A percentile compares a stretch with the other conserved stretches of the same genome.
phyloP scores from a whole-genome alignment of 2,888 invertebrate genomes.

The Spialia ferax region DNA sequence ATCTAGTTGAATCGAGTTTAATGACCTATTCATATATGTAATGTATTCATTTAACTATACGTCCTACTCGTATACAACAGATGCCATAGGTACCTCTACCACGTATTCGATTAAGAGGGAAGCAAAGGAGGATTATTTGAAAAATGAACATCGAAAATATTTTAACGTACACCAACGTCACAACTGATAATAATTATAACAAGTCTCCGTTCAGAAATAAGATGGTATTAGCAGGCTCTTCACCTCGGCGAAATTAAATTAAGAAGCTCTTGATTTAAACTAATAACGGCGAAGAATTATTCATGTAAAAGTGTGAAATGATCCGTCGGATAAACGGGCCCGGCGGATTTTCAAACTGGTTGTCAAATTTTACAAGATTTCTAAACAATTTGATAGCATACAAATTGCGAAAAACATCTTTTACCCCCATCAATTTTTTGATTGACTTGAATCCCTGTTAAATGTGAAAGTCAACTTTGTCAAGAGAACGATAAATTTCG shows the following conservation, averaged over 20 bases:
- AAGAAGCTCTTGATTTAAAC: slow-evolving; percentile 24
- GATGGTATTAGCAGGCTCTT: slow-evolving; percentile 7
- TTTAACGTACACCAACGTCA: not conserved
- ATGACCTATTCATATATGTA: not conserved
- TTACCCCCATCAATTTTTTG: too few species aligned
- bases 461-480: too few species aligned
- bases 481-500: too few species aligned
- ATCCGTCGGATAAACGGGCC: slow-evolving; percentile 2
- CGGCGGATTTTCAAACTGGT: not conserved
- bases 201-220: not conserved
- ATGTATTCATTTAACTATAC: too few species aligned
- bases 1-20: not conserved
- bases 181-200: slow-evolving; percentile 9
- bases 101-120: too few species aligned
- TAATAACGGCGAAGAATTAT: slow-evolving; percentile 17
- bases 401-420: too few species aligned
- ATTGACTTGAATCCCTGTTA: too few species aligned
- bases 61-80: too few species aligned
- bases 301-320: slow-evolving; percentile 34
- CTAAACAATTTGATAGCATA: too few species aligned
- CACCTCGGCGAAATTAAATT: slow-evolving; percentile 15
- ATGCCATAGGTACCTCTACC: too few species aligned
- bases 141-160: not conserved
- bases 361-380: not conserved
- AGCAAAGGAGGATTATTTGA: too few species aligned